Base-by-base conservation (phyloP, 2,888 invertebrate species). In the Hypomecis punctinalis region DNA sequence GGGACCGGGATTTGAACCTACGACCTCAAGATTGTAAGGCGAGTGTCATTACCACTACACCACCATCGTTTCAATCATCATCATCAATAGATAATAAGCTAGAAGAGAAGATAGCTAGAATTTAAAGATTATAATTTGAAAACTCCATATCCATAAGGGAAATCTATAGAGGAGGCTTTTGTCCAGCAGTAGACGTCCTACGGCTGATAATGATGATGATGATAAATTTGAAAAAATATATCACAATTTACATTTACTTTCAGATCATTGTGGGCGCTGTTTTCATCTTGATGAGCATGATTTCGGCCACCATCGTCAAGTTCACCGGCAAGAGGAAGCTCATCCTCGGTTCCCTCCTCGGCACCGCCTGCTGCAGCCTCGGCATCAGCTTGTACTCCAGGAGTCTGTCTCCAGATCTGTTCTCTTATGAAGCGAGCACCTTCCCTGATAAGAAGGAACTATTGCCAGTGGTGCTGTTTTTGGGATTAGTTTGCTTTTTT, bases 231-330 rank as follows among this genome's bases (percentile, higher is more conserved):
- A n/a, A n/a, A 23, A 23, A 23, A 23, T 23, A 23, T 3, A 23
- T 23, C 23, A 23, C 23, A 23, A 23, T 23, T 23, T 23, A 23
- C 13, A 6, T 47, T 9, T 23, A 5, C 43, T 67, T 68, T 7
- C 82, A 93, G 93, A 91, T 92, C 0, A 54, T 81, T 8, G 83
- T 86, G 0, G 93, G 90, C 0, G 86, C 84, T 0, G 78, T 89
- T 0, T 85, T 82, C 62, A 90, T 92, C 52, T 42, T 74, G 0
- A 89, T 88, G 84, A 89, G 83, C 62, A 46, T 91, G 0, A 48
- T 91, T 23, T 88, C 93, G 13, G 91, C 91, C 0, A 58, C 78
- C 0, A 76, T 88, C 36, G 88, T 93, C 2, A 92, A 90, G 58
- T 58, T 74, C 0, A 80, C 86, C 0, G 93, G 92, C 6, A 93